Conservation (phyloP, 2,113 vertebrate species). For the Nycticebus coucang region DNA sequence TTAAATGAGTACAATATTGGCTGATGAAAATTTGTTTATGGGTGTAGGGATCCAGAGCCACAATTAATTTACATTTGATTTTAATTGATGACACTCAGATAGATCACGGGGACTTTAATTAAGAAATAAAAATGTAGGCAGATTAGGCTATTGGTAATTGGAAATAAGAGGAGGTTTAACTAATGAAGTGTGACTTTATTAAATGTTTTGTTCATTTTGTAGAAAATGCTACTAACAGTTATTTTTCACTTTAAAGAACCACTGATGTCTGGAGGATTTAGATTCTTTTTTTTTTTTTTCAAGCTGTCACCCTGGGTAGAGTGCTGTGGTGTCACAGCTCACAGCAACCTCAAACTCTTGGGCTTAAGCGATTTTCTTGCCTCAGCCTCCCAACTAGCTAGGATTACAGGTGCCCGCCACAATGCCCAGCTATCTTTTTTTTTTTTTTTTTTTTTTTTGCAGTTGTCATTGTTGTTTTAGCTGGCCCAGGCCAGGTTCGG, state of each 20-base stretch:
- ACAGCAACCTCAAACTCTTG: too few species aligned
- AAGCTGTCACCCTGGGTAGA: too few species aligned
- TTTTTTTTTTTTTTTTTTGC: too few species aligned
- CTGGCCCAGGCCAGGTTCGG: too few species aligned
- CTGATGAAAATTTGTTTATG: slow-evolving; percentile 50
- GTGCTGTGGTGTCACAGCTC: too few species aligned
- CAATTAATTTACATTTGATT: slow-evolving; percentile 74
- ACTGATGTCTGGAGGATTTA: slow-evolving; percentile 62
- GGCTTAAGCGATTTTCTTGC: too few species aligned
- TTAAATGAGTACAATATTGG: slow-evolving; percentile 27
- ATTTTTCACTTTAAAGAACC: slow-evolving; percentile 44
- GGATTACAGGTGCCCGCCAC: too few species aligned
- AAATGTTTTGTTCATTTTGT: slow-evolving; percentile 72
- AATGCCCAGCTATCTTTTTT: too few species aligned
- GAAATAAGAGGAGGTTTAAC: slow-evolving; percentile 77
- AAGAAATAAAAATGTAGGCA: slow-evolving; percentile 68
- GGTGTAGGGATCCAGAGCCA: slow-evolving; percentile 44
- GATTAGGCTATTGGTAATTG: slow-evolving; percentile 71
- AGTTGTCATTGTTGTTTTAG: too few species aligned
- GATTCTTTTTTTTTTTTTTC: not conserved
- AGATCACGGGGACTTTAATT: slow-evolving; percentile 69
- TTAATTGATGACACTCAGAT: slow-evolving; percentile 77
- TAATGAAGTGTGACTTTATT: slow-evolving; percentile 80
- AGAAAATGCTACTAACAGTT: slow-evolving; percentile 66
- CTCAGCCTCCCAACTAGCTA: too few species aligned